Conservation (phyloP, 2,888 invertebrate species). For the Tupiocoris notatus region DNA sequence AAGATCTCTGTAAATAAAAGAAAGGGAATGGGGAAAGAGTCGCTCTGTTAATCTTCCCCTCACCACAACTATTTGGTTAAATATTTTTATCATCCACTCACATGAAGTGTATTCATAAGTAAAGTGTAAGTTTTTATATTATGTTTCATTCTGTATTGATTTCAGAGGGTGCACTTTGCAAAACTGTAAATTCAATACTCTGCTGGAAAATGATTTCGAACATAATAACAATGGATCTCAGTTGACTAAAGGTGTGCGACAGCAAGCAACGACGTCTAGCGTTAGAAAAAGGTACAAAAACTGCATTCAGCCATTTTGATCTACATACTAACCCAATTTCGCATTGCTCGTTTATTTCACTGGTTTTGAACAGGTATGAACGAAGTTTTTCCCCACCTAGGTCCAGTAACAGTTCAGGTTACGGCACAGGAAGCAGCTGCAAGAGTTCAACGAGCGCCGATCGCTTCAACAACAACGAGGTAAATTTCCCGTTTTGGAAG, state of each 20-base stretch:
- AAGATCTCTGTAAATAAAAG: no score
- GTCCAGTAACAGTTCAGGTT: constrained; percentile 78
- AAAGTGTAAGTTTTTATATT: no score
- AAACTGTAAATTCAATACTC: constrained; percentile 65
- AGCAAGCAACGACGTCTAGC: constrained; percentile 60
- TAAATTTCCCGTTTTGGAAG: constrained; percentile 48
- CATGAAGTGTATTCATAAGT: no score
- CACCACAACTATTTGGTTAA: no score
- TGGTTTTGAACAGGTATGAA: constrained; percentile 58
- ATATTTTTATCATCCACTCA: no score
- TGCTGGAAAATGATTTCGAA: constrained; percentile 68
- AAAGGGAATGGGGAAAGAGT: no score
- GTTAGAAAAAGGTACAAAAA: constrained; percentile 60
- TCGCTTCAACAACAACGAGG: constrained; percentile 56
- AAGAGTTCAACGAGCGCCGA: constrained; percentile 55
- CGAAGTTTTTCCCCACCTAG: constrained; percentile 74
- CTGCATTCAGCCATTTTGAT: not conserved
- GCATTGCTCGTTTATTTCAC: constrained; percentile 3
- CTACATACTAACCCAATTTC: not conserved
- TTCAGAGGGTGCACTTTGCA: constrained; percentile 63
- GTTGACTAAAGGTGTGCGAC: constrained; percentile 52
- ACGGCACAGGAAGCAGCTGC: constrained; percentile 69
- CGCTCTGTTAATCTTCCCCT: no score
- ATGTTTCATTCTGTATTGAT: no score
- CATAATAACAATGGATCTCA: constrained; percentile 59